Evolutionary conservation across 2,888 invertebrate genomes (phyloP).

Genomic region (Drosophila barbarae): DNA sequence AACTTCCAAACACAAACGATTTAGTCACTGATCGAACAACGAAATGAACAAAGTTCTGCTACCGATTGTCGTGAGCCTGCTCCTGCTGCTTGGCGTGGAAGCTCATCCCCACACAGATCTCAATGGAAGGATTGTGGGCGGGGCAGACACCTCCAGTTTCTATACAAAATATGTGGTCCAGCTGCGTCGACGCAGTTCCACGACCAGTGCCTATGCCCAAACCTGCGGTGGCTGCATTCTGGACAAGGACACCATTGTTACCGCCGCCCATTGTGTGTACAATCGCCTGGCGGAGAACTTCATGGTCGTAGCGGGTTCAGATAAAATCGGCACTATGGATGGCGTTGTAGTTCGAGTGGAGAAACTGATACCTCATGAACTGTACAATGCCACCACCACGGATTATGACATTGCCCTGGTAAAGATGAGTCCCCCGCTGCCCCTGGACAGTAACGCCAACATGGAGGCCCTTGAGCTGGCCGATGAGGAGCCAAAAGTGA

Average conservation of each 20-base stretch:
- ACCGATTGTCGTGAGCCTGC: slow-evolving; percentile 18
- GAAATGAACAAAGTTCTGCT: slow-evolving; percentile 31
- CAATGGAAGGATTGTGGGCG: slow-evolving; percentile 68
- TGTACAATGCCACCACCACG: slow-evolving; percentile 74
- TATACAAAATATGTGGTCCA: slow-evolving; percentile 67
- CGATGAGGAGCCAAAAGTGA: slow-evolving; percentile 40
- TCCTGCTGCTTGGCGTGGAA: slow-evolving; percentile 4
- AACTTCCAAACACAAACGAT: slow-evolving; percentile 10
- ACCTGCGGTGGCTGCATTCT: slow-evolving; percentile 54
- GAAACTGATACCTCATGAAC: slow-evolving; percentile 80
- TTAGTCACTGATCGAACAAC: slow-evolving; percentile 34
- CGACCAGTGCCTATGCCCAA: slow-evolving; percentile 48
- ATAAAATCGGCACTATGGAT: slow-evolving; percentile 74
- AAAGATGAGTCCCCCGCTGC: slow-evolving; percentile 55
- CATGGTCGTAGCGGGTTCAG: slow-evolving; percentile 79
- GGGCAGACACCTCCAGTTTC: slow-evolving; percentile 52
- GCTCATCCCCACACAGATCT: neutral
- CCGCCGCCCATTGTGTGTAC: slow-evolving; percentile 76
- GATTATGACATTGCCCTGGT: slow-evolving; percentile 82
- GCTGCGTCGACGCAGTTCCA: slow-evolving; percentile 54
- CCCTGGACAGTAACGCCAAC: slow-evolving; percentile 41
- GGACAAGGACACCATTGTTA: slow-evolving; percentile 54
- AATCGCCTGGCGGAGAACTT: slow-evolving; percentile 43
- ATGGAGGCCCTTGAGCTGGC: slow-evolving; percentile 58
- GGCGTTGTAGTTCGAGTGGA: slow-evolving; percentile 81